Conservation (phyloP, 2,113 vertebrate genomes). For the Perca flavescens region DNA sequence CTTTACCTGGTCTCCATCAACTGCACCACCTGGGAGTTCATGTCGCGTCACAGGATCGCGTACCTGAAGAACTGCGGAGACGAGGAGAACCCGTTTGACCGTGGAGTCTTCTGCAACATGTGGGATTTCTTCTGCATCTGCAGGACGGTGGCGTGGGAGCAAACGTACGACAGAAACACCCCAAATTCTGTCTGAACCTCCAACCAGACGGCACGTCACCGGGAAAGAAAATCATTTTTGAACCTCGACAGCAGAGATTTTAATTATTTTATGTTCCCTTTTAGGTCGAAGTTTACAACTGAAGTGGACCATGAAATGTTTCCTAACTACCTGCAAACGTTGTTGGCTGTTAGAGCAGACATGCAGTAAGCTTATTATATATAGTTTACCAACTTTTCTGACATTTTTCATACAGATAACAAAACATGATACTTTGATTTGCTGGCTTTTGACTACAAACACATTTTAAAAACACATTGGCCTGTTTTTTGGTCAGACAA, state of each 20-base stretch:
- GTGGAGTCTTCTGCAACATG: slow-evolving; percentile 89
- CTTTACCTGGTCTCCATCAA: slow-evolving; percentile 93
- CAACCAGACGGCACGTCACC: neutral
- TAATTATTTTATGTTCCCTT: neutral
- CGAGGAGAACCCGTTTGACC: slow-evolving; percentile 93
- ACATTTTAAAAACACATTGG: neutral
- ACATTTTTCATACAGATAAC: neutral
- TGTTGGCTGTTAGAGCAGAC: neutral
- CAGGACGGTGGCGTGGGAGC: slow-evolving; percentile 89
- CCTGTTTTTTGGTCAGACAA: neutral
- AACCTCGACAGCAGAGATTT: neutral
- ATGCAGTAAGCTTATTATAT: no score
- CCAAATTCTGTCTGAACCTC: slow-evolving; percentile 73
- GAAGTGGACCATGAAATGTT: neutral
- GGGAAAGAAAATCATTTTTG: neutral
- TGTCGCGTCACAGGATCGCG: slow-evolving; percentile 91
- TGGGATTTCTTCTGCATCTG: slow-evolving; percentile 93
- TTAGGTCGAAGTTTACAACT: neutral
- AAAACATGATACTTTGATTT: neutral
- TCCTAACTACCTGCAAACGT: neutral
- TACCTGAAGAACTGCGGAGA: slow-evolving; percentile 88
- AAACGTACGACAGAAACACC: slow-evolving; percentile 81
- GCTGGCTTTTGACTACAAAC: neutral
- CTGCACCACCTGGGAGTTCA: slow-evolving; percentile 97
- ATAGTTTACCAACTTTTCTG: no score